Percentiles rank a stretch among this genome's conserved stretches.
These are phyloP conservation scores for Trogon melanurus DNA, from an alignment of 2,113 vertebrate species.

Conservation along the genomic window DNA sequence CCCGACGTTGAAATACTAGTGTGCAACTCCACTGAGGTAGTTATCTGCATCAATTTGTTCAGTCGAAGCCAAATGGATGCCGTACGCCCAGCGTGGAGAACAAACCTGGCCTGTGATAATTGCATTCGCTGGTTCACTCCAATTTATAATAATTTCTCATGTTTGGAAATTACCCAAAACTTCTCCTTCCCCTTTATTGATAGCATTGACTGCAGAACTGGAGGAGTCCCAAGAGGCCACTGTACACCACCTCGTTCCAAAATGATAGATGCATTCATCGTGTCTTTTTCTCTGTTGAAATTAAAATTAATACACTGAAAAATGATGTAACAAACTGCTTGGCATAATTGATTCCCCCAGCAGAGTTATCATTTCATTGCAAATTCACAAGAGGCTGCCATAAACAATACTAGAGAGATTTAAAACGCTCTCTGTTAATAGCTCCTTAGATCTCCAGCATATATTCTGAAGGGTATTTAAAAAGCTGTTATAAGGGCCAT, in stretches of 20 bases:
- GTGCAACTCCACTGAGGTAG: fast-evolving
- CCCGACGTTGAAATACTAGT: neutral
- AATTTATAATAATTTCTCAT: neutral
- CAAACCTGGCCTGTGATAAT: neutral
- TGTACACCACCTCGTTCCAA: neutral
- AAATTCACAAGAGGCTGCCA: slow-evolving; percentile 11
- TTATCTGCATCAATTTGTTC: neutral
- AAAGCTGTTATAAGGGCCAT: fast-evolving
- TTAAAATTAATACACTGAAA: slow-evolving; percentile 13
- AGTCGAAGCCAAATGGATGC: neutral
- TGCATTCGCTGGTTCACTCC: neutral
- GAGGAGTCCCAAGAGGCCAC: neutral
- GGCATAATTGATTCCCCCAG: slow-evolving; percentile 21
- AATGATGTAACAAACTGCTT: slow-evolving; percentile 6
- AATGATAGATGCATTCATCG: neutral
- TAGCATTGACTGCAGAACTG: neutral
- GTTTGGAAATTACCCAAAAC: neutral
- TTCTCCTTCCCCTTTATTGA: neutral
- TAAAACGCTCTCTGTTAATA: neutral
- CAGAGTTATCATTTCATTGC: neutral
- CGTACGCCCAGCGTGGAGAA: neutral
- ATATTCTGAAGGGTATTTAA: neutral
- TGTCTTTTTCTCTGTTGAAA: neutral
- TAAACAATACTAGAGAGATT: neutral
- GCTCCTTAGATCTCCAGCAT: neutral